Conservation (phyloP, 2,888 invertebrate species). For the Lasioglossum figueresi region DNA sequence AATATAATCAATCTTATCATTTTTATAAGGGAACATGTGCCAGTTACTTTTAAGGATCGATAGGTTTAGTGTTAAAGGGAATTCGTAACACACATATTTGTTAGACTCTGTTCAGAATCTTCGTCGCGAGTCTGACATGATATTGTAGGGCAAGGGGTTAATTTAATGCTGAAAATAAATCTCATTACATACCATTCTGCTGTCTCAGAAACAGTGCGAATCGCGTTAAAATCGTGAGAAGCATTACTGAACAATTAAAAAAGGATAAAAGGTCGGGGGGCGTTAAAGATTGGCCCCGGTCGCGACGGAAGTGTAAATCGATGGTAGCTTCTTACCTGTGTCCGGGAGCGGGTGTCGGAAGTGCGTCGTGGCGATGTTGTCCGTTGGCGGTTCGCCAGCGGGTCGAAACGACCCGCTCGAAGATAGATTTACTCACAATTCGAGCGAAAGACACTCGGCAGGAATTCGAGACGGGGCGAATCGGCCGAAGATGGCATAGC, state of each 20-base stretch:
- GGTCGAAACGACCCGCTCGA: conserved; percentile 24
- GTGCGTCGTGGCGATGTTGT: conserved; percentile 44
- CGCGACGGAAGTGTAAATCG: conserved; percentile 19
- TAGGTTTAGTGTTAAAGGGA: too few relatives aligned
- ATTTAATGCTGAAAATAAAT: too few relatives aligned
- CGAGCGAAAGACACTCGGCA: neutral
- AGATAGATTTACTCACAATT: conserved; percentile 43
- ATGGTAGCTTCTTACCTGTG: conserved; percentile 34
- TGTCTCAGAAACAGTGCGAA: neutral
- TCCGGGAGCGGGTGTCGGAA: conserved; percentile 46
- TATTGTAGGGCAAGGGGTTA: too few relatives aligned
- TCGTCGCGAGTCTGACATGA: too few relatives aligned
- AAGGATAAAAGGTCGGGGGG: neutral
- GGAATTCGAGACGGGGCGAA: conserved; percentile 25
- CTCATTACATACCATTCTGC: too few relatives aligned
- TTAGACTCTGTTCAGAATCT: too few relatives aligned
- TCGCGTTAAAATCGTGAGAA: neutral
- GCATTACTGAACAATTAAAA: neutral
- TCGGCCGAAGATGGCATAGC: neutral
- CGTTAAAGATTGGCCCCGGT: neutral
- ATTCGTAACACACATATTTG: too few relatives aligned
- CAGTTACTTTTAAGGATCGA: too few relatives aligned
- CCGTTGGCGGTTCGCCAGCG: conserved; percentile 52
- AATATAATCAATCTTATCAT: too few relatives aligned
- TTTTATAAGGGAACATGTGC: too few relatives aligned